Evolutionary conservation across 2,797 vertebrate genomes (phyloP).

Genomic region (Bradypus variegatus): DNA sequence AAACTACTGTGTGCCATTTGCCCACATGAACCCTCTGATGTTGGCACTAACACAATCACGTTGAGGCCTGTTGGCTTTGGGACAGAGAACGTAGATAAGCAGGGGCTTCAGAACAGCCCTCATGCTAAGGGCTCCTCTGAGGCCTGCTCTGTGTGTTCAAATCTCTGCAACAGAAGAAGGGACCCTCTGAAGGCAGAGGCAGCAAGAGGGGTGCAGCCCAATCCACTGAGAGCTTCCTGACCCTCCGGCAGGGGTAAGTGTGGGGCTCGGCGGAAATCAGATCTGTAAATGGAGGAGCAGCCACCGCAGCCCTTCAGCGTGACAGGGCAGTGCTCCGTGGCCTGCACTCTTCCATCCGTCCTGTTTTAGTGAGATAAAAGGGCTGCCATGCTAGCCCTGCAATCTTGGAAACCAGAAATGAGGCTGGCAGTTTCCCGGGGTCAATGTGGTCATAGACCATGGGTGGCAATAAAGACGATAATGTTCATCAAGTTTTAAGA

Average conservation of each 20-base stretch:
- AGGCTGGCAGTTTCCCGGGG: not conserved
- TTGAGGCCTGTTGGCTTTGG: not conserved
- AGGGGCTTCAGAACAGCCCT: not conserved
- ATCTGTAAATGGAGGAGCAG: not conserved
- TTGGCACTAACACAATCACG: not conserved
- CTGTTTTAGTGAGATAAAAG: not conserved
- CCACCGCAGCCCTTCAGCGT: not conserved
- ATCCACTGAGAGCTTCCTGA: not conserved
- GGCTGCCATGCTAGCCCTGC: not conserved
- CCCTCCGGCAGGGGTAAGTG: no score
- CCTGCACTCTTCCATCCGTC: not conserved
- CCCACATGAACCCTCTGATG: not conserved
- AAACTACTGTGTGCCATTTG: not conserved
- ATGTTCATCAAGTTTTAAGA: not conserved
- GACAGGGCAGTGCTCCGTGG: not conserved
- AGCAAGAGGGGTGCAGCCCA: not conserved
- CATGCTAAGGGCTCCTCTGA: no score
- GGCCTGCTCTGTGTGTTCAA: fast-evolving
- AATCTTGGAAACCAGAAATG: not conserved
- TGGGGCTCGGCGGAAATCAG: not conserved
- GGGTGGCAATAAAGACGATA: not conserved
- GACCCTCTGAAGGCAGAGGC: not conserved
- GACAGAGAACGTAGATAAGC: not conserved
- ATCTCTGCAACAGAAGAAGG: no score
- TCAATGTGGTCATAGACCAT: not conserved